Percentiles rank a stretch among this genome's conserved stretches.
Evolutionary conservation across 2,113 vertebrate genomes (phyloP).

Genomic region (Colossoma macropomum): DNA sequence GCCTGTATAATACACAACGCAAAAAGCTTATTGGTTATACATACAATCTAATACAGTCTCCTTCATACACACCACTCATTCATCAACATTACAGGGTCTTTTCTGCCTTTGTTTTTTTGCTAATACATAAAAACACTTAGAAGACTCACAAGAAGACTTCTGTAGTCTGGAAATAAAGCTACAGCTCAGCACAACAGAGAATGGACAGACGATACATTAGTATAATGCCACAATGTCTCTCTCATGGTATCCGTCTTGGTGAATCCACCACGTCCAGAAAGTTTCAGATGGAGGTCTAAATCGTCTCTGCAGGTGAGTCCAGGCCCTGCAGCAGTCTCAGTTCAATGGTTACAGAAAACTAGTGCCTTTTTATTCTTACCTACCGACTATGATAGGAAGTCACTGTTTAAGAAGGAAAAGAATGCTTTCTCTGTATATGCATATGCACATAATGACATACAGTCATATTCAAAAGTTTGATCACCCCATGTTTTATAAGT

Average conservation of each 20-base stretch:
- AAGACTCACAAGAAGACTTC: conserved; percentile 24
- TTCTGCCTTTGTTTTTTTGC: not conserved
- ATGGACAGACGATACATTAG: not conserved
- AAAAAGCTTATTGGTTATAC: conserved; percentile 30
- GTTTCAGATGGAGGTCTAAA: not conserved
- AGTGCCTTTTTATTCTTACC: conserved; percentile 40
- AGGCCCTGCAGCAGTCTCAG: not conserved
- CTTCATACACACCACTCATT: conserved; percentile 16
- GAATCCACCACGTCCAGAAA: not conserved
- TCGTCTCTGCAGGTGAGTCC: not conserved
- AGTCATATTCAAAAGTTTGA: no score
- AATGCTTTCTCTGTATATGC: not conserved
- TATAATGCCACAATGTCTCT: not conserved
- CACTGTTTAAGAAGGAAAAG: not conserved
- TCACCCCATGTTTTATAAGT: no score
- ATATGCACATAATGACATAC: not conserved
- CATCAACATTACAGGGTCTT: conserved; percentile 12
- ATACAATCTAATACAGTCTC: conserved; percentile 38
- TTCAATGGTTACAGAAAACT: not conserved
- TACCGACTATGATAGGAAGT: conserved; percentile 30
- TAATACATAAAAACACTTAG: conserved; percentile 32
- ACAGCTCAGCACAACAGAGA: conserved; percentile 5
- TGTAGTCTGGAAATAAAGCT: conserved; percentile 5
- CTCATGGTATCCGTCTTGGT: not conserved
- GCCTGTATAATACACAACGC: conserved; percentile 59